phyloP scores from a whole-genome alignment of 2,797 vertebrate species.

The Cynodonichthys magdalenae region DNA sequence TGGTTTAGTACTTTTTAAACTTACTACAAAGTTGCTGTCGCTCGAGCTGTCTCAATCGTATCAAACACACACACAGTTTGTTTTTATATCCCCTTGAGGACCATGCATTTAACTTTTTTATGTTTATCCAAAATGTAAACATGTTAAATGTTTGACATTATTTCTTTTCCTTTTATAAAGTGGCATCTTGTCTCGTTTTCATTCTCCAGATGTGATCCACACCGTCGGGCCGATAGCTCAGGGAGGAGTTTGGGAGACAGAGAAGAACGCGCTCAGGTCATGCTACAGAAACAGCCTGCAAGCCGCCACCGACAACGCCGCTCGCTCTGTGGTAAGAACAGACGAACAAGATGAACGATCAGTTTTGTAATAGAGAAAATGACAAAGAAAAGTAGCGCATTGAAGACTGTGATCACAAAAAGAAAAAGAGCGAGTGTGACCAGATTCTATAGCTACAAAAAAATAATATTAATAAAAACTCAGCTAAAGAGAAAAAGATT shows the following conservation, averaged over 20 bases:
- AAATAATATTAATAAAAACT: background rate
- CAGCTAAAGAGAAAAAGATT: slow-evolving; percentile 15
- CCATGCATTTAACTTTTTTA: no score
- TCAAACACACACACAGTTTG: no score
- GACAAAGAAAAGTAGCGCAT: no score
- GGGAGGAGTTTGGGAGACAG: slow-evolving; percentile 77
- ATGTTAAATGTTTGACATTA: background rate
- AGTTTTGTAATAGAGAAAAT: slow-evolving; percentile 13
- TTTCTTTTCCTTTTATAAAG: background rate
- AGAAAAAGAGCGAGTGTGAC: background rate
- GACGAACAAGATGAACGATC: background rate
- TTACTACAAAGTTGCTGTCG: no score
- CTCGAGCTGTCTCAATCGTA: no score
- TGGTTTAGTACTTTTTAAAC: no score
- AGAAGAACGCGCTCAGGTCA: slow-evolving; percentile 79
- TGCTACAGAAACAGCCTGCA: slow-evolving; percentile 88
- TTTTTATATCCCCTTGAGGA: no score
- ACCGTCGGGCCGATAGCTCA: slow-evolving; percentile 88
- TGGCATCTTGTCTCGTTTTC: slow-evolving; percentile 7
- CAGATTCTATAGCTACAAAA: slow-evolving; percentile 15
- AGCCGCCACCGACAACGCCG: slow-evolving; percentile 69
- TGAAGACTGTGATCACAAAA: background rate
- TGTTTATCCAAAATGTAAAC: no score
- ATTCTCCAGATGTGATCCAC: slow-evolving; percentile 87
- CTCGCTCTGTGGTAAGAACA: slow-evolving; percentile 85